Evolutionary conservation across 2,797 vertebrate species (phyloP).

Genomic region (Eptatretus atami): DNA sequence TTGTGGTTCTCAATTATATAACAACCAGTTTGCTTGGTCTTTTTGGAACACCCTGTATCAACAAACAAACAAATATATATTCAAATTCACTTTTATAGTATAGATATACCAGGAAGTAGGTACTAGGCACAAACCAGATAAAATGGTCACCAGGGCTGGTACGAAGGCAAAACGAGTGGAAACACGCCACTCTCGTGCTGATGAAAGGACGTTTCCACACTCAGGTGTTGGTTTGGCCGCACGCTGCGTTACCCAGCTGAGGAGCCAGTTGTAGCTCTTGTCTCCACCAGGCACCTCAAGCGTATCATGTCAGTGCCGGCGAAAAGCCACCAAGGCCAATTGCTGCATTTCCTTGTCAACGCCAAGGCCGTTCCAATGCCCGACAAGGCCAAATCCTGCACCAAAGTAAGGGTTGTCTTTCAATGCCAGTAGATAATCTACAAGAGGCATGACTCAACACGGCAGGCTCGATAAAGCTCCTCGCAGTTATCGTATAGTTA

Average conservation of each 20-base stretch:
- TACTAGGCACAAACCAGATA: slow-evolving; percentile 36
- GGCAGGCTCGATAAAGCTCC: neutral
- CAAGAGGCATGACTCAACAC: slow-evolving; percentile 30
- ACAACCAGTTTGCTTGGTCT: too few species aligned
- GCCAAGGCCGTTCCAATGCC: slow-evolving; percentile 63
- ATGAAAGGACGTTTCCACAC: slow-evolving; percentile 68
- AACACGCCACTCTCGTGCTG: slow-evolving; percentile 63
- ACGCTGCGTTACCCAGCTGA: slow-evolving; percentile 80
- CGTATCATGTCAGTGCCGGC: slow-evolving; percentile 75
- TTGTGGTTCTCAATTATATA: too few species aligned
- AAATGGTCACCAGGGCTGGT: slow-evolving; percentile 82
- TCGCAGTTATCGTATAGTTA: neutral
- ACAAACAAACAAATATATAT: too few species aligned
- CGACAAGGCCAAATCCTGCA: slow-evolving; percentile 72
- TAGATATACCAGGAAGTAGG: neutral
- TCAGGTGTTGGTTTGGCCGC: slow-evolving; percentile 74
- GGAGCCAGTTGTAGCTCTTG: slow-evolving; percentile 77
- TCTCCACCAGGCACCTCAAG: slow-evolving; percentile 73
- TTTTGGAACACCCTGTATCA: too few species aligned
- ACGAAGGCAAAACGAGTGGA: slow-evolving; percentile 86
- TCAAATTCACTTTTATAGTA: too few species aligned
- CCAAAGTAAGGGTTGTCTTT: slow-evolving; percentile 95
- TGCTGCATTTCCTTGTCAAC: slow-evolving; percentile 49
- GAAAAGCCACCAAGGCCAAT: slow-evolving; percentile 59
- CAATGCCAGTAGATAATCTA: slow-evolving; percentile 43